These are phyloP conservation scores for Cryptotis parvus DNA, from an alignment of 2,113 vertebrate genomes.

Conservation along the genomic window DNA sequence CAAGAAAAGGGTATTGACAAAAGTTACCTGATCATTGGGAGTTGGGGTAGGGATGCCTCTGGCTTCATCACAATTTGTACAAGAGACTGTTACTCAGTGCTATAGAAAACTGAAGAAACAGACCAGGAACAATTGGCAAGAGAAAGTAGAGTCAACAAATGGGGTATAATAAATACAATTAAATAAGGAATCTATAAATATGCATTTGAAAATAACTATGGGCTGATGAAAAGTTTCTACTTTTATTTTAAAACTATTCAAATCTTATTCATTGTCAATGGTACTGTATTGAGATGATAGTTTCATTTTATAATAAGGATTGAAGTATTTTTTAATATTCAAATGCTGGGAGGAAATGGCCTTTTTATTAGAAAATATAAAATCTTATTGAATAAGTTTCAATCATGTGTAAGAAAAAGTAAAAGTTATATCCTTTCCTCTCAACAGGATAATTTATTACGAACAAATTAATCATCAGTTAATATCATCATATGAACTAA, in stretches of 20 bases:
- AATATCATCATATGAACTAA: conserved; percentile 19
- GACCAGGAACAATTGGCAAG: neutral
- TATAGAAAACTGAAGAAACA: neutral
- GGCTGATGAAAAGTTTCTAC: neutral
- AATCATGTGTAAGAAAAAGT: conserved; percentile 33
- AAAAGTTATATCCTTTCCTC: conserved; percentile 34
- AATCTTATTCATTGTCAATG: conserved; percentile 21
- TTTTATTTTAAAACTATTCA: conserved; percentile 44
- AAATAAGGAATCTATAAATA: neutral
- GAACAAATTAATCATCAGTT: conserved; percentile 51
- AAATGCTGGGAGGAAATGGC: neutral
- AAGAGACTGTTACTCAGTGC: neutral
- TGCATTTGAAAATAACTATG: neutral
- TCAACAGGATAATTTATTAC: conserved; percentile 39
- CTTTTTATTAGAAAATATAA: conserved; percentile 41
- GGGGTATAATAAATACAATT: neutral
- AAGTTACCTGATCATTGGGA: neutral
- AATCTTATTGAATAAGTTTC: conserved; percentile 43
- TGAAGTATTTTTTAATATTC: conserved; percentile 41
- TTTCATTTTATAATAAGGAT: conserved; percentile 54
- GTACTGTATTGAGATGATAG: neutral
- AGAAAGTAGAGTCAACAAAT: neutral
- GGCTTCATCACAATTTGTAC: too few relatives aligned
- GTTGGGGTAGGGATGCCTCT: too few relatives aligned
- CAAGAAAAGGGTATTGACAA: too few relatives aligned